Evolutionary conservation across 2,113 vertebrate species (phyloP).

Genomic region (Apteryx mantelli): DNA sequence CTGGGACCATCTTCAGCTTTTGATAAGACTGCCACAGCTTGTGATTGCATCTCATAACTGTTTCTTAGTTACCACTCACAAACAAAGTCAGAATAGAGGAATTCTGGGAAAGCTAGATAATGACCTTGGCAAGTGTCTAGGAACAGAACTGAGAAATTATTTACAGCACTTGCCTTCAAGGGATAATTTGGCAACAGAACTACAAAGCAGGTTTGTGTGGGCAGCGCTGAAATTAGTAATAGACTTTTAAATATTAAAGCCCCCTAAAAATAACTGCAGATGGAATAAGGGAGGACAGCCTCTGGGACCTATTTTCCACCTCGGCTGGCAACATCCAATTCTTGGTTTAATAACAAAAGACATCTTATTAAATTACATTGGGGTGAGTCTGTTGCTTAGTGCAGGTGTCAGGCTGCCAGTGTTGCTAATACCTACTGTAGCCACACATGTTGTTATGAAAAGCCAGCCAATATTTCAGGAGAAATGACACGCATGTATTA

Average conservation of each 20-base stretch:
- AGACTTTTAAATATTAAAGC: slow-evolving; percentile 63
- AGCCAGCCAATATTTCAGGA: neutral
- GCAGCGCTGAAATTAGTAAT: slow-evolving; percentile 32
- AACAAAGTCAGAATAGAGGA: slow-evolving; percentile 38
- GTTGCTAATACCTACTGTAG: neutral
- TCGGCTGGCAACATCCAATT: neutral
- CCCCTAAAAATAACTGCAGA: slow-evolving; percentile 53
- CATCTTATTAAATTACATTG: slow-evolving; percentile 46
- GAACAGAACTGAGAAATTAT: slow-evolving; percentile 48
- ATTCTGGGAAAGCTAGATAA: slow-evolving; percentile 29
- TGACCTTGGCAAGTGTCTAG: slow-evolving; percentile 60
- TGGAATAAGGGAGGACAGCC: slow-evolving; percentile 4
- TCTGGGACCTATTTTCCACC: slow-evolving; percentile 50
- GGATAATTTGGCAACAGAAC: slow-evolving; percentile 42
- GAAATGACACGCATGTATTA: neutral
- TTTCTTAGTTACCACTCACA: slow-evolving; percentile 45
- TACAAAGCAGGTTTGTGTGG: neutral
- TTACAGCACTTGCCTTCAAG: slow-evolving; percentile 55
- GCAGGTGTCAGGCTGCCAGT: slow-evolving; percentile 41
- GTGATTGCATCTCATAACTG: slow-evolving; percentile 50
- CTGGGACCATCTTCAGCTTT: slow-evolving; percentile 10
- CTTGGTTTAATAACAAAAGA: slow-evolving; percentile 65
- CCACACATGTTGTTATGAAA: neutral
- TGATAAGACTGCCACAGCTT: slow-evolving; percentile 42
- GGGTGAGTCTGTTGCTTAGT: neutral